Evolutionary conservation across 1,140 invertebrate species (phyloP).

Genomic region (Saxidomus purpurata): DNA sequence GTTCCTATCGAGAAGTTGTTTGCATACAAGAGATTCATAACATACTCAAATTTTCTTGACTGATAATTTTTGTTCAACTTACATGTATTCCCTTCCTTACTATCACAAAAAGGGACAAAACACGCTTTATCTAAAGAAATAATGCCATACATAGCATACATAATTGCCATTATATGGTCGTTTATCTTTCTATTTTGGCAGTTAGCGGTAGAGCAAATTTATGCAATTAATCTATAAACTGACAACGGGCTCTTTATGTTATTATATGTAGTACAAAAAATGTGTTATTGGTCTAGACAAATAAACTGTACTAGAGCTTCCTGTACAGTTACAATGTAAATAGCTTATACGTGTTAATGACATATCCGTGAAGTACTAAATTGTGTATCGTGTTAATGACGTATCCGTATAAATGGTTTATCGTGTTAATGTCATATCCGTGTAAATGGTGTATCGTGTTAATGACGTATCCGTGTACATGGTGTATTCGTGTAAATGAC

Average conservation of each 20-base stretch:
- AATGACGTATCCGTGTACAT: too few species aligned
- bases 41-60: too few species aligned
- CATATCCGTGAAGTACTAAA: too few species aligned
- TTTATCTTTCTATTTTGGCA: conserved; percentile 30
- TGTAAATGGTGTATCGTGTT: too few species aligned
- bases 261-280: neutral
- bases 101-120: neutral
- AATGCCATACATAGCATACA: neutral
- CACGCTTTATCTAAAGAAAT: neutral
- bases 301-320: neutral
- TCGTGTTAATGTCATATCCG: too few species aligned
- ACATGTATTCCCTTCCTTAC: neutral
- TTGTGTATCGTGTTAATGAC: too few species aligned
- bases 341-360: too few species aligned
- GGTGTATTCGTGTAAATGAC: too few species aligned
- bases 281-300: neutral
- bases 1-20: too few species aligned
- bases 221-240: neutral
- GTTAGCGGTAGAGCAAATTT: conserved; percentile 7
- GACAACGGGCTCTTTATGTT: neutral
- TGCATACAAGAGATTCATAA: too few species aligned
- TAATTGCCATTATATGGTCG: neutral
- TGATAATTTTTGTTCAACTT: neutral
- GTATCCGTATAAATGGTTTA: too few species aligned
- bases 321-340: neutral